phyloP scores from a whole-genome alignment of 2,797 vertebrate genomes.

The Mormyrus proboscirostris region DNA sequence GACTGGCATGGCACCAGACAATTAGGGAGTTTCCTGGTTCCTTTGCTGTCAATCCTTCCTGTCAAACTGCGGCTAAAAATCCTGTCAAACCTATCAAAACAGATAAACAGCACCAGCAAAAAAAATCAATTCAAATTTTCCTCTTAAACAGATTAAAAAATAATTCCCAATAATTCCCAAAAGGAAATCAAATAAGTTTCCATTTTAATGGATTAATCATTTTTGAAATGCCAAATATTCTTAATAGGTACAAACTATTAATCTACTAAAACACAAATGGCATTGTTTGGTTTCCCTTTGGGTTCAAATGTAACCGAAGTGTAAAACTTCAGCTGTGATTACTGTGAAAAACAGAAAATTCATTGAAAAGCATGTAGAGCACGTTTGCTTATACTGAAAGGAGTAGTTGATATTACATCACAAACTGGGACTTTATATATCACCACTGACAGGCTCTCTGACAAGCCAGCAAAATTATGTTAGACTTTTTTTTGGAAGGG shows the following conservation, averaged over 20 bases:
- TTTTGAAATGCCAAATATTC: background rate
- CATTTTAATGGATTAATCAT: background rate
- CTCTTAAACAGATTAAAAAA: background rate
- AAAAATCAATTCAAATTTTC: background rate
- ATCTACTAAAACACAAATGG: background rate
- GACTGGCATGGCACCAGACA: background rate
- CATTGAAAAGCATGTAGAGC: background rate
- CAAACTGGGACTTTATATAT: background rate
- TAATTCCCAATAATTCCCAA: background rate
- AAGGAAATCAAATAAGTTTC: background rate
- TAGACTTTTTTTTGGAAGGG: background rate
- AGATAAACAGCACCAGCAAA: background rate
- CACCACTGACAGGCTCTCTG: background rate
- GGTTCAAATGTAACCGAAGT: background rate
- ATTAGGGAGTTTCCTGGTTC: background rate
- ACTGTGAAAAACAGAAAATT: background rate
- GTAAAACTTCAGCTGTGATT: background rate
- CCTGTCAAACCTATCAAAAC: background rate
- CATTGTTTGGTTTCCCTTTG: background rate
- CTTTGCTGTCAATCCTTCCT: background rate
- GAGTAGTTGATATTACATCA: conserved; percentile 1
- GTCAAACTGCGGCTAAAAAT: background rate
- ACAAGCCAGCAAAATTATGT: background rate
- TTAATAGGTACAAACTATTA: background rate
- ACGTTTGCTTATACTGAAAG: background rate